Conservation (phyloP, 1,140 invertebrate genomes). For the Gonatopus flavifemur region DNA sequence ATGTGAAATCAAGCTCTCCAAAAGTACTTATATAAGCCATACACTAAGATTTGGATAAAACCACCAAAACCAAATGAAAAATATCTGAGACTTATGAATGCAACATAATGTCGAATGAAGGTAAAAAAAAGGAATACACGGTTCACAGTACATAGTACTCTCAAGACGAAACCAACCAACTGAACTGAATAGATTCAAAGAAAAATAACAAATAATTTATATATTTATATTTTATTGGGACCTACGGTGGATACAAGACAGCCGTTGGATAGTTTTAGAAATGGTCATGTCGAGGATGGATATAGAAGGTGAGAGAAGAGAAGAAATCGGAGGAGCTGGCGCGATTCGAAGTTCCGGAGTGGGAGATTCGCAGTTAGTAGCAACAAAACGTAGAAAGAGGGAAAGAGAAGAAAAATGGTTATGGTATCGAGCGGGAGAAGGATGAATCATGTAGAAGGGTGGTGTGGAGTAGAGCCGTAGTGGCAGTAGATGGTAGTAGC, state of each 20-base stretch:
- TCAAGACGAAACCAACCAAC: background rate
- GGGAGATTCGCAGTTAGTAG: background rate
- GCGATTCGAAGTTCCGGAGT: slow-evolving; percentile 43
- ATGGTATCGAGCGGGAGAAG: slow-evolving; percentile 5
- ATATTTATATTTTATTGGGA: slow-evolving; percentile 35
- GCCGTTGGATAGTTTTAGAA: slow-evolving; percentile 46
- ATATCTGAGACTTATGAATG: too few species aligned
- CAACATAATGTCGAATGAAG: too few species aligned
- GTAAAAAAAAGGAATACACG: too few species aligned
- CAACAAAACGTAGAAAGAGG: slow-evolving; percentile 1
- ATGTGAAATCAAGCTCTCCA: too few species aligned
- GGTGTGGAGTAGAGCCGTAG: slow-evolving; percentile 24
- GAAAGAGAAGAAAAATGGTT: slow-evolving; percentile 12
- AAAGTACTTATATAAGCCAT: too few species aligned
- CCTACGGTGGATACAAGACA: slow-evolving; percentile 45
- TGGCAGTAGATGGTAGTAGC: slow-evolving; percentile 45
- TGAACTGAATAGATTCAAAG: background rate
- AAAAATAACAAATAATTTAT: too few species aligned
- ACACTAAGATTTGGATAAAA: too few species aligned
- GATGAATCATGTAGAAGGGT: slow-evolving; percentile 20
- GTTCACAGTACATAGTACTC: slow-evolving; percentile 1
- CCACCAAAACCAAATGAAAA: too few species aligned
- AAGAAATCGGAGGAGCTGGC: slow-evolving; percentile 39
- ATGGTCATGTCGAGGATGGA: too few species aligned
- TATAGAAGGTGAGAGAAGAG: slow-evolving; percentile 17